A percentile compares a stretch with the other conserved stretches of the same genome.
Evolutionary conservation across 1,140 invertebrate species (phyloP).

Genomic region (Elysia chlorotica): DNA sequence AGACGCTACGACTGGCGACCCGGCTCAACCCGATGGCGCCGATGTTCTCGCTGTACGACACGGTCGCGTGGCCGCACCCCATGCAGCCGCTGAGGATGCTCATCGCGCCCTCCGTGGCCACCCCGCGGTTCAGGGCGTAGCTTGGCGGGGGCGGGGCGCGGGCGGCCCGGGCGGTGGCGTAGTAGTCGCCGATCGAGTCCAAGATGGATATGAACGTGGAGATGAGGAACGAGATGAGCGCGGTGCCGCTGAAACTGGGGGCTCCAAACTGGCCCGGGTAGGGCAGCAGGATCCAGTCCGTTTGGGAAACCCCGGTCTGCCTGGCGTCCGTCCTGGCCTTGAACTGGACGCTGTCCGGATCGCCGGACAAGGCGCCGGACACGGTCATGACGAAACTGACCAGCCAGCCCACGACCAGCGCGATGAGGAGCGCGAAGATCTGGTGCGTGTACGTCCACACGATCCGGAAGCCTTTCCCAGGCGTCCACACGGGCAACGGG

Average conservation of each 20-base stretch:
- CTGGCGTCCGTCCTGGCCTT: conserved; percentile 45
- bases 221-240: conserved; percentile 45
- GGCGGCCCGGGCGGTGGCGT: conserved; percentile 52
- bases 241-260: conserved; percentile 35
- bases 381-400: conserved; percentile 41
- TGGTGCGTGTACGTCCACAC: conserved; percentile 76
- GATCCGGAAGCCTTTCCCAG: conserved; percentile 39
- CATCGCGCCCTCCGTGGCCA: conserved; percentile 83
- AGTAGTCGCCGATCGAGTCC: conserved; percentile 57
- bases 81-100: conserved; percentile 81
- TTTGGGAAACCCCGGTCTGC: conserved; percentile 28
- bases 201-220: conserved; percentile 47
- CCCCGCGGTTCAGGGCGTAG: conserved; percentile 66
- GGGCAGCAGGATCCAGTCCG: conserved; percentile 44
- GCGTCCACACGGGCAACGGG: conserved; percentile 70
- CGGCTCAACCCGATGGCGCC: conserved; percentile 79
- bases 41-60: conserved; percentile 83
- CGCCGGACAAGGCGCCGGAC: conserved; percentile 28
- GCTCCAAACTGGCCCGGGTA: conserved; percentile 50
- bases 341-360: conserved; percentile 28
- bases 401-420: conserved; percentile 44
- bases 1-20: conserved; percentile 80
- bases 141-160: conserved; percentile 46
- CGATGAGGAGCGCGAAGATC: conserved; percentile 71
- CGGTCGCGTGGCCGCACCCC: conserved; percentile 83